Conservation (phyloP, 2,113 vertebrate genomes). For the Saimiri boliviensis region DNA sequence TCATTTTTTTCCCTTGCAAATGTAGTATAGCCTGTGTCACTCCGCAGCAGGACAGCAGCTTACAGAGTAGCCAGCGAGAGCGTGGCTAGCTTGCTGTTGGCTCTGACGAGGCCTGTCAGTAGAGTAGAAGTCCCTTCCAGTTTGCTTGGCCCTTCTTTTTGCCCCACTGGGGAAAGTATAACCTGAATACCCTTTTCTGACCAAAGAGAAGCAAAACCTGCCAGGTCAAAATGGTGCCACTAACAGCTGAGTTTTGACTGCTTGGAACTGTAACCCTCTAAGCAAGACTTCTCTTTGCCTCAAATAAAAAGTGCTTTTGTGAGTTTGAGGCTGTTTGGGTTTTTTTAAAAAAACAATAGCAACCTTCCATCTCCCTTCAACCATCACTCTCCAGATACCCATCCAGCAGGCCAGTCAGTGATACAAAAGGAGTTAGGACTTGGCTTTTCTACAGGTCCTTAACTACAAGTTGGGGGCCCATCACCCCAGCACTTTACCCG, state of each 20-base stretch:
- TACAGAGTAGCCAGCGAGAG: not conserved
- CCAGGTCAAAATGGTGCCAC: not conserved
- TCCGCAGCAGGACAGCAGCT: not conserved
- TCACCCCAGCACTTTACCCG: not conserved
- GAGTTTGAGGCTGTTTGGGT: not conserved
- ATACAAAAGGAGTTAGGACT: not conserved
- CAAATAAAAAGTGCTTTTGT: slow-evolving; percentile 72
- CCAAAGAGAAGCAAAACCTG: slow-evolving; percentile 30
- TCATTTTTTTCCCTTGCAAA: not conserved
- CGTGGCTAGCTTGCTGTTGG: not conserved
- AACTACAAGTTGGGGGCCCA: too few relatives aligned
- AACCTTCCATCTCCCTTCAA: not conserved
- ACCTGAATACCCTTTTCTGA: not conserved
- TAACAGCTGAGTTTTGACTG: slow-evolving; percentile 7
- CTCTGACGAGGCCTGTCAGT: not conserved
- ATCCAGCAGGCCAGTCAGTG: not conserved
- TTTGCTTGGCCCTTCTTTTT: slow-evolving; percentile 12
- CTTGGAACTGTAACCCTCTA: not conserved
- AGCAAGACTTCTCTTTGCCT: slow-evolving; percentile 16
- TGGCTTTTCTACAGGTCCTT: not conserved
- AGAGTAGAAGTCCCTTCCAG: not conserved
- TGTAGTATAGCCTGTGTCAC: not conserved
- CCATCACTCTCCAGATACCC: not conserved
- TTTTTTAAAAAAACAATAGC: not conserved
- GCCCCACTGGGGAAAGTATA: not conserved